phyloP scores from a whole-genome alignment of 2,888 invertebrate species.

The Leptinotarsa tumamoca region DNA sequence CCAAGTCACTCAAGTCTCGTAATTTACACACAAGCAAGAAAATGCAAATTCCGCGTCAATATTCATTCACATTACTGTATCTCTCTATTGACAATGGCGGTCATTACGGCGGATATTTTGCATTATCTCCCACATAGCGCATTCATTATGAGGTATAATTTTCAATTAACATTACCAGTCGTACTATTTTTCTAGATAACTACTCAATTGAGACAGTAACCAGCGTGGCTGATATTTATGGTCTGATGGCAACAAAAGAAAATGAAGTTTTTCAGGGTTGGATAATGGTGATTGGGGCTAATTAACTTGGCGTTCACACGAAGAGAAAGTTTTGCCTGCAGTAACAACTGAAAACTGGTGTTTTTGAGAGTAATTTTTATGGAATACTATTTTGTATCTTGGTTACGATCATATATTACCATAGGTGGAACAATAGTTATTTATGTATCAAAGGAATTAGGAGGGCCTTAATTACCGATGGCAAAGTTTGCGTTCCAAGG shows the following conservation, averaged over 20 bases:
- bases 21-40: constrained; percentile 16
- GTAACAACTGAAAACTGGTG: no score
- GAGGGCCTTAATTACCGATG: no score
- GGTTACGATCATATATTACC: no score
- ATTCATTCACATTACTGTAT: constrained; percentile 17
- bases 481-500: no score
- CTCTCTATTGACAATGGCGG: constrained; percentile 23
- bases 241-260: neutral
- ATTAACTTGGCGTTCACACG: neutral
- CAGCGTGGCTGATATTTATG: constrained; percentile 14
- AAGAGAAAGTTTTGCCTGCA: neutral
- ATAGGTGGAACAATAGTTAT: no score
- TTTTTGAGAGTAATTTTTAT: no score
- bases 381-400: no score
- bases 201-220: constrained; percentile 24
- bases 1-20: constrained; percentile 2
- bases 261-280: constrained; percentile 3
- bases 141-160: constrained; percentile 22
- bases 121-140: constrained; percentile 26
- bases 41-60: constrained; percentile 23
- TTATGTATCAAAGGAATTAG: no score
- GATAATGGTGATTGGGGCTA: constrained; percentile 9
- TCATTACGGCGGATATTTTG: constrained; percentile 11
- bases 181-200: constrained; percentile 6
- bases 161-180: constrained; percentile 21